Conservation (phyloP, 2,888 invertebrate genomes). For the Mantis religiosa region DNA sequence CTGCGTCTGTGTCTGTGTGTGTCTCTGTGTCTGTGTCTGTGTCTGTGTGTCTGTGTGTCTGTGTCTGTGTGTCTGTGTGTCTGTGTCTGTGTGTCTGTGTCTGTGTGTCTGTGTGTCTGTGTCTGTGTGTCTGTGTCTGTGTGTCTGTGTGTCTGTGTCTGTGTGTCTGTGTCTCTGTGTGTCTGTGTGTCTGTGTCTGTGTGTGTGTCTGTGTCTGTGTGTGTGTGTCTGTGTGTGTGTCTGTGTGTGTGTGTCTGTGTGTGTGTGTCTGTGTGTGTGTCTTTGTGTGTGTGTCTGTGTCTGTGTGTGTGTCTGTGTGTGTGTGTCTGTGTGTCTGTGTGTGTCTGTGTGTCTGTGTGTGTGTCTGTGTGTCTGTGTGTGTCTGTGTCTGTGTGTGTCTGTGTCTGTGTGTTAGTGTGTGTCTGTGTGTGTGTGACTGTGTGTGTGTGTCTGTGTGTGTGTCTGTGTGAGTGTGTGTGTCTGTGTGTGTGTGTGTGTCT, state of each 20-base stretch:
- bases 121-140: neutral
- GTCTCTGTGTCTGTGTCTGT: neutral
- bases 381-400: neutral
- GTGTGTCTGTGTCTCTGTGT: no score
- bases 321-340: neutral
- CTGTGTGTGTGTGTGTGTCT: neutral
- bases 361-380: neutral
- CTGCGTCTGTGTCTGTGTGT: no score
- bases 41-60: neutral
- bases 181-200: no score
- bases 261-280: neutral
- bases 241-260: neutral
- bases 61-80: neutral
- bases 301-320: conserved; percentile 7
- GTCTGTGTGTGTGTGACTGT: no score
- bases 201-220: no score
- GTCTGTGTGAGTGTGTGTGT: no score
- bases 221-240: neutral
- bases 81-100: neutral
- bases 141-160: no score
- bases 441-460: neutral
- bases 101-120: neutral
- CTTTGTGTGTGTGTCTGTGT: neutral
- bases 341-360: neutral
- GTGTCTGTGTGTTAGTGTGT: neutral